These are phyloP conservation scores for Papilio xuthus DNA, from an alignment of 1,140 invertebrate species.

Conservation along the genomic window DNA sequence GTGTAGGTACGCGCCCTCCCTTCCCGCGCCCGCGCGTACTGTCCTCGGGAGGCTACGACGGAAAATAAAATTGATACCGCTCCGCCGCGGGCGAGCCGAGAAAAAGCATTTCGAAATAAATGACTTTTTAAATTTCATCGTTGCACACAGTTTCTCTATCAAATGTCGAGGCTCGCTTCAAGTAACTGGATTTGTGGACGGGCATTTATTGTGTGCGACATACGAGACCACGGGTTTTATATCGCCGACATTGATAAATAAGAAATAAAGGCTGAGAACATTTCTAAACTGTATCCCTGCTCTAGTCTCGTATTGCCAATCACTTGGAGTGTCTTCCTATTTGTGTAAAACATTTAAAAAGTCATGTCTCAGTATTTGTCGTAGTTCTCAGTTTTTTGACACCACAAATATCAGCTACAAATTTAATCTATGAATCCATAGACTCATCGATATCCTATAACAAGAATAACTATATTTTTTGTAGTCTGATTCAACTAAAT, in stretches of 20 bases:
- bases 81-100: constrained; percentile 74
- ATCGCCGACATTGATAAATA: constrained; percentile 67
- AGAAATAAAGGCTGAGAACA: constrained; percentile 48
- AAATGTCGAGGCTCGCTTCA: constrained; percentile 75
- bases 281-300: constrained; percentile 56
- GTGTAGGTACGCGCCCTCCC: constrained; percentile 44
- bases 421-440: too few species aligned
- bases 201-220: constrained; percentile 78
- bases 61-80: constrained; percentile 80
- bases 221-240: constrained; percentile 75
- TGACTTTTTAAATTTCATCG: constrained; percentile 82
- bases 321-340: constrained; percentile 35
- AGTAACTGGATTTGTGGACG: constrained; percentile 78
- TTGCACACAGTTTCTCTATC: constrained; percentile 81
- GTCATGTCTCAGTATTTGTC: background rate
- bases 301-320: constrained; percentile 46
- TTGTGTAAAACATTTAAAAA: constrained; percentile 17
- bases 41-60: constrained; percentile 67
- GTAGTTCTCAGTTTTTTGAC: background rate
- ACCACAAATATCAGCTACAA: too few species aligned
- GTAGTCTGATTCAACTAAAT: too few species aligned
- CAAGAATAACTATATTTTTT: too few species aligned
- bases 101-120: constrained; percentile 81
- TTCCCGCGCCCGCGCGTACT: constrained; percentile 46
- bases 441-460: too few species aligned